Evolutionary conservation across 2,113 vertebrate genomes (phyloP).

Genomic region (Cygnus buccinator): DNA sequence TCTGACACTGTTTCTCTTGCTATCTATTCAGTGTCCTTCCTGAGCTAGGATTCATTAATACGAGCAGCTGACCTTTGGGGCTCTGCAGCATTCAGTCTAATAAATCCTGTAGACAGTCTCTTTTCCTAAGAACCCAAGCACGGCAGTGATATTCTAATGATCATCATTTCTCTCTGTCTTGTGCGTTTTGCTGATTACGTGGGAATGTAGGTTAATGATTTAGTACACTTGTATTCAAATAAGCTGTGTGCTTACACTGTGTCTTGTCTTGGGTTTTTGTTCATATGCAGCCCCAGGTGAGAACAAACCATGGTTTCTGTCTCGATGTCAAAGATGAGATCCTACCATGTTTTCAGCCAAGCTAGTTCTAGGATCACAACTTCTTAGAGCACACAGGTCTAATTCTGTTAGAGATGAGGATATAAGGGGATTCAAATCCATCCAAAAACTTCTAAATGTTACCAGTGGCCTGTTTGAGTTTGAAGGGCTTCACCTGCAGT

Average conservation of each 20-base stretch:
- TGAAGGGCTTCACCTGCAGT: neutral
- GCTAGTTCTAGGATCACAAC: neutral
- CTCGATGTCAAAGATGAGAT: neutral
- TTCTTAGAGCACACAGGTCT: neutral
- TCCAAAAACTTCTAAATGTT: neutral
- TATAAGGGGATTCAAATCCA: neutral
- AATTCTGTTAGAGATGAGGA: neutral
- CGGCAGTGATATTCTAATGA: neutral
- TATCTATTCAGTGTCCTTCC: neutral
- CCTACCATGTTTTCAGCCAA: neutral
- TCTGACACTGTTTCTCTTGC: neutral
- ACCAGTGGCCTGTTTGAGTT: neutral
- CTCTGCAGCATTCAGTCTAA: neutral
- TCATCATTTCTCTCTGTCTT: neutral
- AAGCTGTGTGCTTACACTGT: neutral
- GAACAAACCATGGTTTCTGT: neutral
- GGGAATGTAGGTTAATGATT: neutral
- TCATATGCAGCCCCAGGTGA: neutral
- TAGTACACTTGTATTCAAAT: neutral
- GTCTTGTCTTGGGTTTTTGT: neutral
- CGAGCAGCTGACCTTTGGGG: neutral
- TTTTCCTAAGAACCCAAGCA: neutral
- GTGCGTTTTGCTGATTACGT: neutral
- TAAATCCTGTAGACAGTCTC: neutral
- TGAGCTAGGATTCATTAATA: neutral